A percentile compares a stretch with the other conserved stretches of the same genome.
phyloP scores from a whole-genome alignment of 2,888 invertebrate genomes.

The Strigamia transsilvanica region DNA sequence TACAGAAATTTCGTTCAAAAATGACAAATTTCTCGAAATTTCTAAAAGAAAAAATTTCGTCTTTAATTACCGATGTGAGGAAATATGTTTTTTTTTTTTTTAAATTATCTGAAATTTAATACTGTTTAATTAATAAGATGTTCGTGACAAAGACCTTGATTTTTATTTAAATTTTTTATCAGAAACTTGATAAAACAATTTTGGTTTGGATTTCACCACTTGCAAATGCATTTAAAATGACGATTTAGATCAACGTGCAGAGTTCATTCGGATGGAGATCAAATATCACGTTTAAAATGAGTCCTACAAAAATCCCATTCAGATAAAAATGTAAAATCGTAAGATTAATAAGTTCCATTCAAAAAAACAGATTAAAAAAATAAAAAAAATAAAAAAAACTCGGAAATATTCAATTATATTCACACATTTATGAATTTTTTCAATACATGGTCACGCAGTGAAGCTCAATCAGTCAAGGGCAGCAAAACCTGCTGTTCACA shows the following conservation, averaged over 20 bases:
- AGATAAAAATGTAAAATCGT: neutral
- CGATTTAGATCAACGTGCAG: neutral
- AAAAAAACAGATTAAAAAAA: neutral
- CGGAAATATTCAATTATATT: neutral
- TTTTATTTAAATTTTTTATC: neutral
- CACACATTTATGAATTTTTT: neutral
- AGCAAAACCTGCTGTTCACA: neutral
- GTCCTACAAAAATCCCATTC: neutral
- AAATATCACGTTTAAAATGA: neutral
- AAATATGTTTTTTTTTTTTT: neutral
- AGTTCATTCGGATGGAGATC: neutral
- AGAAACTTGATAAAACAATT: neutral
- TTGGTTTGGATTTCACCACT: neutral
- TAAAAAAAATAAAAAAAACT: neutral
- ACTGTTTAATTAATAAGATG: neutral
- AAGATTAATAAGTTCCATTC: neutral
- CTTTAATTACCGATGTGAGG: too few species aligned
- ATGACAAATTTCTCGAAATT: too few species aligned
- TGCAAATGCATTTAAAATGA: neutral
- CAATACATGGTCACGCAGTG: neutral
- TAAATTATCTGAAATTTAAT: neutral
- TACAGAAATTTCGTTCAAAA: neutral
- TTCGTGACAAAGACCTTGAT: constrained; percentile 26
- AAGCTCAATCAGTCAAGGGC: constrained; percentile 7
- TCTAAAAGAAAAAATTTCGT: too few species aligned